These are phyloP conservation scores for Aphodius granarius DNA, from an alignment of 2,888 invertebrate species.

Conservation along the genomic window DNA sequence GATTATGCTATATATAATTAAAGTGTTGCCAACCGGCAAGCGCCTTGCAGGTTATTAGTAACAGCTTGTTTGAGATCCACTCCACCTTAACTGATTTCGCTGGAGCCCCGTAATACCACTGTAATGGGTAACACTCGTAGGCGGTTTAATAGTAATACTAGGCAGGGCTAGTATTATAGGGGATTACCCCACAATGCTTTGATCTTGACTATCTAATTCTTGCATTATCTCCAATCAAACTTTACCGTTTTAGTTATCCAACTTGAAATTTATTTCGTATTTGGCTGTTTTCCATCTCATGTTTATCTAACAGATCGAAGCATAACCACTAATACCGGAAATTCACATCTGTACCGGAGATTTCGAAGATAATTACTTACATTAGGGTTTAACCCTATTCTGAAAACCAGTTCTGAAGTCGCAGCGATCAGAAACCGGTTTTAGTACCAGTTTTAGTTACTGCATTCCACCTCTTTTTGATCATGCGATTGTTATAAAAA, in stretches of 20 bases:
- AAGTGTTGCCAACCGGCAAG: neutral
- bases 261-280: neutral
- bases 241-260: neutral
- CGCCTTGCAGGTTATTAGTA: slow-evolving; percentile 3
- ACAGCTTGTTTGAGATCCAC: slow-evolving; percentile 1
- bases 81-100: slow-evolving; percentile 2
- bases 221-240: neutral
- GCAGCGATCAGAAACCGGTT: too few relatives aligned
- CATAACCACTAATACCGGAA: neutral
- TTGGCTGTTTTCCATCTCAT: neutral
- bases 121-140: slow-evolving; percentile 6
- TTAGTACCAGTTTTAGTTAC: too few relatives aligned
- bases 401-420: too few relatives aligned
- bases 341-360: neutral
- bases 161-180: neutral
- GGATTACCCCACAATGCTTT: neutral
- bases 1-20: neutral
- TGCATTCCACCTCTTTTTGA: neutral
- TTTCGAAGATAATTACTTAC: neutral
- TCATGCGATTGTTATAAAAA: neutral
- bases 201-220: neutral
- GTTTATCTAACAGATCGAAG: neutral
- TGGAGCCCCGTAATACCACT: slow-evolving; percentile 1
- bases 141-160: slow-evolving; percentile 8
- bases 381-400: too few relatives aligned